These are phyloP conservation scores for Pardalotus punctatus DNA, from an alignment of 2,113 vertebrate species.

Conservation along the genomic window DNA sequence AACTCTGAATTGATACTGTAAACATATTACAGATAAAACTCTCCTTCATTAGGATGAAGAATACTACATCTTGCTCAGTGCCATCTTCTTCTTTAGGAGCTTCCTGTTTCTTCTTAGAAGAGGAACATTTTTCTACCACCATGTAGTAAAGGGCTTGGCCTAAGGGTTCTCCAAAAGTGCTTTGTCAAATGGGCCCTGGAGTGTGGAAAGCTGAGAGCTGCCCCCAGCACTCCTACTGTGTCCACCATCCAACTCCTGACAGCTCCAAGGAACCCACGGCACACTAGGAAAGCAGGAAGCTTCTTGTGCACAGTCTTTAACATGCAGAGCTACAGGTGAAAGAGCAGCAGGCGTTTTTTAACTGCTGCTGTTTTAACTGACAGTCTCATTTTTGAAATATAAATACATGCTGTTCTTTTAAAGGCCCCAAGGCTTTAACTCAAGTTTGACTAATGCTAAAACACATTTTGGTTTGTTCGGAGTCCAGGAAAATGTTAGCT, in stretches of 20 bases:
- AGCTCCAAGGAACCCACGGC: not conserved
- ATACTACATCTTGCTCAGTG: fast-evolving
- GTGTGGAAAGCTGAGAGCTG: not conserved
- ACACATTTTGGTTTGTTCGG: not conserved
- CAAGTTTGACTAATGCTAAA: constrained; percentile 2
- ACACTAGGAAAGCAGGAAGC: fast-evolving
- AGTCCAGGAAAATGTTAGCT: not conserved
- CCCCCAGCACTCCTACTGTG: not conserved
- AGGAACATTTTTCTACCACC: not conserved
- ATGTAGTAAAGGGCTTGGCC: not conserved
- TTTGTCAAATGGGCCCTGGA: not conserved
- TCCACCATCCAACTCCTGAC: not conserved
- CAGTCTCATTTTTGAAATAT: not conserved
- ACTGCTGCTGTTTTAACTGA: not conserved
- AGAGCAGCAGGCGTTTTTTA: not conserved
- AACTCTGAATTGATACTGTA: not conserved
- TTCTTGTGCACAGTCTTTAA: not conserved
- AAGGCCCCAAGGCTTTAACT: not conserved
- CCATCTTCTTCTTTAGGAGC: not conserved
- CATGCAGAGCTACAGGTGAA: not conserved
- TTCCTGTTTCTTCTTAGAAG: not conserved
- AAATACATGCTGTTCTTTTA: not conserved
- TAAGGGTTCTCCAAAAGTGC: not conserved
- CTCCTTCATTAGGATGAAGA: not conserved
- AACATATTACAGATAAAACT: not conserved